Conservation (phyloP, 2,797 vertebrate species). For the Fistularia commersonii region DNA sequence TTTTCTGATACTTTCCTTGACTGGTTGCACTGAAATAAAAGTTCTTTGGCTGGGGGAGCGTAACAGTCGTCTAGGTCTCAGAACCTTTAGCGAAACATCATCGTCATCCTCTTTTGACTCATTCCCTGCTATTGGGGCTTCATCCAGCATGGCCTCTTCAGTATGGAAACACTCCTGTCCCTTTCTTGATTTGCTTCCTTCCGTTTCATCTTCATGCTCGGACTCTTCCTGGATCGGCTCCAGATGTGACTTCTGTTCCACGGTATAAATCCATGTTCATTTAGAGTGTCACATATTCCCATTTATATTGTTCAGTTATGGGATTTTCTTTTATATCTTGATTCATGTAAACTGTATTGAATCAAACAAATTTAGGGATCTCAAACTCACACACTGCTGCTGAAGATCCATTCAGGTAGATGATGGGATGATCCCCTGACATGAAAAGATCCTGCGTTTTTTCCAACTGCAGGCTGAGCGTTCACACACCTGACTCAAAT, state of each 20-base stretch:
- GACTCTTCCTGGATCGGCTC: constrained; percentile 54
- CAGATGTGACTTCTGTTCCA: constrained; percentile 15
- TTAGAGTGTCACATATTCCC: not conserved
- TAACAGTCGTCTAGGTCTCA: constrained; percentile 15
- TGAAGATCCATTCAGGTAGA: constrained; percentile 31
- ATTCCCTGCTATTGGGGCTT: not conserved
- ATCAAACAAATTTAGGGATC: not conserved
- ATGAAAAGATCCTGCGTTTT: not conserved
- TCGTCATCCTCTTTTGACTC: constrained; percentile 20
- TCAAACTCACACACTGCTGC: constrained; percentile 38
- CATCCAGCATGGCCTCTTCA: not conserved
- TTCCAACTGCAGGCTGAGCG: too few species aligned
- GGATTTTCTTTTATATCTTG: too few species aligned
- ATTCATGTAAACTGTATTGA: too few species aligned
- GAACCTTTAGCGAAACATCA: constrained; percentile 10
- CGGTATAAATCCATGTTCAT: constrained; percentile 1
- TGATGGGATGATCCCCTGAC: not conserved
- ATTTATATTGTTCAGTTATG: not conserved
- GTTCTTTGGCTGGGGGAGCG: not conserved
- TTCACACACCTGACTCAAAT: constrained; percentile 4
- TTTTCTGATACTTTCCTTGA: not conserved
- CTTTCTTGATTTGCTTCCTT: not conserved
- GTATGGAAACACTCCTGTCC: not conserved
- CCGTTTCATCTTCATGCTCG: constrained; percentile 22
- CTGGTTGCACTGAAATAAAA: not conserved